Evolutionary conservation across 2,888 invertebrate genomes (phyloP), one percentile per base, ranked within the genome.

Genomic region (Ashinkailepas kermadecensis): DNA sequence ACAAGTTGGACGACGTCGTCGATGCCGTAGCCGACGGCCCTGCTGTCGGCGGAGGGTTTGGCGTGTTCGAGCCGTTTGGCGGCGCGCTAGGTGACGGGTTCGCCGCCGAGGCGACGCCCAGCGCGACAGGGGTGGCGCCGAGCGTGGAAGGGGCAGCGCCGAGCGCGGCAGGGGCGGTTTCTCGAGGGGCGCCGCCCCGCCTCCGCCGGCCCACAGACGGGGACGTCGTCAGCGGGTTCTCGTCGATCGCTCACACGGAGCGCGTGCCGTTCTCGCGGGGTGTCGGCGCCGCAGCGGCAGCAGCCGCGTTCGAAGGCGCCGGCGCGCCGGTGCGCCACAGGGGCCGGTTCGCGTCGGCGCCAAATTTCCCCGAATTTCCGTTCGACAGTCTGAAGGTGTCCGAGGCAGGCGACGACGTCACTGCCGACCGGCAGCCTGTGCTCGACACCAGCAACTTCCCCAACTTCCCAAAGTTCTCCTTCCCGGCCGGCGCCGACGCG

Each of bases 31-130:
- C 15, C 13, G 23, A 80, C 23, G 54, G 18, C 15, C 1, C 13
- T 2, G 39, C 13, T 12, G 54, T 39, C 39, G 25, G 39, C 0
- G 78, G 74, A 7, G 62, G 39, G 13, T 78, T 81, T 6, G 59
- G 82, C 57, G 80, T 65, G 13, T 82, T 81, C 23, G 81, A 78
- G 13, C 54, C 79, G 18, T 21, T n/a, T 23, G n/a, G 64, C 12
- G 57, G 18, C n/a, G 56, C 23, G 8, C 0, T 6, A 21, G 15
- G 10, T 2, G 54, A 57, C 10, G 21, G 15, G 18, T 39, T 39
- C 21, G 39, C 15, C 57, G 62, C 11, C n/a, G 62, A 80, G 39
- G 39, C 39, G 39, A 4, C 39, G 39, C 39, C 39, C 39, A 39
- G 39, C 39, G 39, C 39, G 39, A 4, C 39, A 39, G 39, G 39